Conservation (phyloP, 1,140 invertebrate species). For the Teleopsis dalmanni region DNA sequence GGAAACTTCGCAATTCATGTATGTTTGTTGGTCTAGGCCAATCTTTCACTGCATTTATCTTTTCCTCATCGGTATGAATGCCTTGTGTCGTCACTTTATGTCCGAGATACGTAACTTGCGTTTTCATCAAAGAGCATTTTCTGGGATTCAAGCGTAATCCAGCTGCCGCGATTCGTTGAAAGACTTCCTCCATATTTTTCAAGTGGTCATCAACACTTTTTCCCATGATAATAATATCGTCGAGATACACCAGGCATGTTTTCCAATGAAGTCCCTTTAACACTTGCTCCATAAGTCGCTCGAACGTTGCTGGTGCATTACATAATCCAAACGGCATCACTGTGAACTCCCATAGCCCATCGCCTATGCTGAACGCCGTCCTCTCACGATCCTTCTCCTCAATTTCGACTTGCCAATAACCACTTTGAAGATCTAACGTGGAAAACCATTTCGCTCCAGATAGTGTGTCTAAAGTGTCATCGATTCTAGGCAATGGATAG, state of each 20-base stretch:
- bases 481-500: slow-evolving; percentile 37
- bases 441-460: slow-evolving; percentile 29
- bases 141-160: background rate
- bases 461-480: slow-evolving; percentile 40
- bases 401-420: slow-evolving; percentile 26
- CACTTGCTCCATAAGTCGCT: too few species aligned
- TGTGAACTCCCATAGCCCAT: slow-evolving; percentile 3
- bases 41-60: background rate
- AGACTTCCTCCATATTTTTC: background rate
- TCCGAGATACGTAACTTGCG: too few species aligned
- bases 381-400: slow-evolving; percentile 2
- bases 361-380: background rate
- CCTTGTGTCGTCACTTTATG: slow-evolving; percentile 5
- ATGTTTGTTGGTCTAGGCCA: background rate
- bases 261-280: slow-evolving; percentile 5
- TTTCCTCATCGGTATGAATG: slow-evolving; percentile 1
- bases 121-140: slow-evolving; percentile 1
- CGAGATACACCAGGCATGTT: slow-evolving; percentile 14
- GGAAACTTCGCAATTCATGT: slow-evolving; percentile 3
- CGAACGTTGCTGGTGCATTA: too few species aligned
- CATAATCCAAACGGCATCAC: slow-evolving; percentile 10
- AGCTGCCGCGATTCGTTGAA: background rate
- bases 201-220: slow-evolving; percentile 8
- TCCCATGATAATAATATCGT: slow-evolving; percentile 12
- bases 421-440: slow-evolving; percentile 40